A percentile compares a stretch with the other conserved stretches of the same genome.
Conservation (phyloP, 2,797 vertebrate species). For the Ctenopoma multispine region DNA sequence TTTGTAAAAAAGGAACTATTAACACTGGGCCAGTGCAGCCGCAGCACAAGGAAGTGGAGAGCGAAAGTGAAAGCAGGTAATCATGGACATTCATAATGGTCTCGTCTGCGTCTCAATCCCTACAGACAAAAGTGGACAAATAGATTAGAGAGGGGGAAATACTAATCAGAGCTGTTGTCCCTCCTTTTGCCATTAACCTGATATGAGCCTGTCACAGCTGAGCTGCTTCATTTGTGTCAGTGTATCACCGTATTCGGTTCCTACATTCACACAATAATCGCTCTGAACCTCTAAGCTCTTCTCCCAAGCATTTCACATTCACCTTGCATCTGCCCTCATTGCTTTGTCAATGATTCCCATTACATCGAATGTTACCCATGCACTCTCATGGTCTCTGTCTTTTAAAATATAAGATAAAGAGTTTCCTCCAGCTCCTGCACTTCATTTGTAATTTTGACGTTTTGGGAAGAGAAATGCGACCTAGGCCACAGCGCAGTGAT, state of each 20-base stretch:
- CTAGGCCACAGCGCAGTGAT: conserved; percentile 63
- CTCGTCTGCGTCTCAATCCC: conserved; percentile 9
- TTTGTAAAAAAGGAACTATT: background rate
- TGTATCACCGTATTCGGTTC: background rate
- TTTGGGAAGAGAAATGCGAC: conserved; percentile 49
- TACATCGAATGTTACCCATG: conserved; percentile 11
- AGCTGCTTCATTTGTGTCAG: conserved; percentile 44
- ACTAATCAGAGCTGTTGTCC: conserved; percentile 60
- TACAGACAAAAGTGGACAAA: conserved; percentile 60
- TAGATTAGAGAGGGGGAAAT: conserved; percentile 59
- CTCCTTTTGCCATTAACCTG: conserved; percentile 61
- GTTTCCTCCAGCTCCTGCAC: background rate
- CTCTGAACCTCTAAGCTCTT: conserved; percentile 15
- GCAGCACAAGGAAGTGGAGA: conserved; percentile 50
- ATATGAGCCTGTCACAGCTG: conserved; percentile 32
- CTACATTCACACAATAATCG: conserved; percentile 38
- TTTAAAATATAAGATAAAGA: conserved; percentile 20
- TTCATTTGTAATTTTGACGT: conserved; percentile 58
- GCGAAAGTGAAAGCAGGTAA: conserved; percentile 69
- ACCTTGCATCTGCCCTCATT: background rate
- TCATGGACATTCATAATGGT: conserved; percentile 56
- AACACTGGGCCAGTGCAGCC: conserved; percentile 23
- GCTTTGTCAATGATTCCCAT: conserved; percentile 14
- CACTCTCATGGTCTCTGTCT: background rate
- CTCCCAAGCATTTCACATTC: background rate